These are phyloP conservation scores for Phenacoccus solenopsis DNA, from an alignment of 1,140 invertebrate species.

Conservation along the genomic window DNA sequence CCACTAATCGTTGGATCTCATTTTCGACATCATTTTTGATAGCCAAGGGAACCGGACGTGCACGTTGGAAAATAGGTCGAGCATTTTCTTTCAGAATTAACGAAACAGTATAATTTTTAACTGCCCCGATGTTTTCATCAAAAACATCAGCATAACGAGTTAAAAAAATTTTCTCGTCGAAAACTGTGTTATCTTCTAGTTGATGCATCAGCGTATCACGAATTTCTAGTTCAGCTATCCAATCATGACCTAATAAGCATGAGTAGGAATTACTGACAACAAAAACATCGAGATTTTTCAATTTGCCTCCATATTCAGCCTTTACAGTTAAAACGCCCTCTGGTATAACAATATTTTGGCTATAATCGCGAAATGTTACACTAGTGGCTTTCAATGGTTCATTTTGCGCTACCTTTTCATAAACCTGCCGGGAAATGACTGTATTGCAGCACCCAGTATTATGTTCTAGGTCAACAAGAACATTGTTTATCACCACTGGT, in stretches of 20 bases:
- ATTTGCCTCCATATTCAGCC: neutral
- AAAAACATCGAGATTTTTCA: neutral
- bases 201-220: neutral
- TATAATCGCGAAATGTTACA: neutral
- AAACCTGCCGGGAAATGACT: no score
- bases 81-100: constrained; percentile 9
- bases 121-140: neutral
- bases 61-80: constrained; percentile 30
- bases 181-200: no score
- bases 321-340: neutral
- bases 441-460: no score
- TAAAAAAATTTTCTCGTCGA: neutral
- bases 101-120: neutral
- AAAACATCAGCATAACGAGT: neutral
- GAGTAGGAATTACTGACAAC: neutral
- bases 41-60: constrained; percentile 30
- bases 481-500: no score
- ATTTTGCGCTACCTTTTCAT: no score
- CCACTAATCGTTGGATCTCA: constrained; percentile 32
- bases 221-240: neutral
- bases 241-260: neutral
- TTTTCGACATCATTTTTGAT: constrained; percentile 31
- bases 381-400: neutral
- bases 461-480: no score
- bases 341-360: neutral